Percentiles rank a stretch among this genome's conserved stretches.
These are phyloP conservation scores for Drosophila rubida DNA, from an alignment of 2,888 invertebrate genomes.

Conservation along the genomic window DNA sequence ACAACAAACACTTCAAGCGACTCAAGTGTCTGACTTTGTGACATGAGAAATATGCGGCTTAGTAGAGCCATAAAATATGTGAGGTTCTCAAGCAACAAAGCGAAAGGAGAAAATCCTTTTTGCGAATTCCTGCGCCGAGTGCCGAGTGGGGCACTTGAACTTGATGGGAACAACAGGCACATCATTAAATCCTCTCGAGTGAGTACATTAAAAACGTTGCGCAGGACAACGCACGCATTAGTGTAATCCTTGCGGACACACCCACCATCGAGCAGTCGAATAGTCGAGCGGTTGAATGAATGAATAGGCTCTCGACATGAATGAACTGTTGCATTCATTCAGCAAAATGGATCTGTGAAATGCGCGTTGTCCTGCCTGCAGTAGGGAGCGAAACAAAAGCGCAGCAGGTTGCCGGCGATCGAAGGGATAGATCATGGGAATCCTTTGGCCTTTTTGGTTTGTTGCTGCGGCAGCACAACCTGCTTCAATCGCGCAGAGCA, in stretches of 20 bases:
- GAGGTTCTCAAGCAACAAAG: conserved; percentile 59
- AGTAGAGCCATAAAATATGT: conserved; percentile 60
- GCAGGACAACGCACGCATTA: conserved; percentile 73
- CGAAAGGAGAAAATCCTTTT: conserved; percentile 67
- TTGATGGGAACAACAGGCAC: conserved; percentile 78
- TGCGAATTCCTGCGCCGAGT: conserved; percentile 69
- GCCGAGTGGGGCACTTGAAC: conserved; percentile 68
- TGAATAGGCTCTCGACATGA: conserved; percentile 39
- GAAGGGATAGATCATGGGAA: conserved; percentile 67
- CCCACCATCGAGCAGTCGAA: conserved; percentile 44
- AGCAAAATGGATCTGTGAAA: conserved; percentile 36
- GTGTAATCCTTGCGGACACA: conserved; percentile 76
- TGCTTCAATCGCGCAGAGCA: conserved; percentile 60
- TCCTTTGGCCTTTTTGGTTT: conserved; percentile 37
- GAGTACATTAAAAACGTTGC: conserved; percentile 70
- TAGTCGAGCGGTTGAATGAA: conserved; percentile 44
- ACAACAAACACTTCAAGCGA: conserved; percentile 70
- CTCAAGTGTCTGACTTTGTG: conserved; percentile 75
- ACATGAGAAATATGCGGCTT: conserved; percentile 51
- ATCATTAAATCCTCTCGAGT: conserved; percentile 79
- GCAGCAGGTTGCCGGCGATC: conserved; percentile 54
- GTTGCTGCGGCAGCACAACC: conserved; percentile 28
- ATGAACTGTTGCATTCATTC: conserved; percentile 65
- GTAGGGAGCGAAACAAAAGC: conserved; percentile 57
- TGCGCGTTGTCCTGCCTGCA: conserved; percentile 20